These are phyloP conservation scores for Chalcis sispes DNA, from an alignment of 2,888 invertebrate species.

Conservation along the genomic window DNA sequence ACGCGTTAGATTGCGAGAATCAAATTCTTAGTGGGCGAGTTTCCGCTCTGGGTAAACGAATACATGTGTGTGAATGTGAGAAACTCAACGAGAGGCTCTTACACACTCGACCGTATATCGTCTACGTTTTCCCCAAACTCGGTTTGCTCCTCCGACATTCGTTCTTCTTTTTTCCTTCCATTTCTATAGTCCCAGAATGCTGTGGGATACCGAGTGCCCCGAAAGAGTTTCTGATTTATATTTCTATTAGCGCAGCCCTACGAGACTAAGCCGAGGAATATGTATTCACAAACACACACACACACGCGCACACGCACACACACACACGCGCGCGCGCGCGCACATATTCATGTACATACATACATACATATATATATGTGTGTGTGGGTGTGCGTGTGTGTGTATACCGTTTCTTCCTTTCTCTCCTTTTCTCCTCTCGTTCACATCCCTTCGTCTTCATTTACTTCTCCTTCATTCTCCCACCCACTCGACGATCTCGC, in stretches of 20 bases:
- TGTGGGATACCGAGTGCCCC: slow-evolving; percentile 28
- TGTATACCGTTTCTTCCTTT: neutral
- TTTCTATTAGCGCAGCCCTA: slow-evolving; percentile 42
- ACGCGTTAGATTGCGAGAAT: too few relatives aligned
- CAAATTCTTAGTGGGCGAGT: slow-evolving; percentile 37
- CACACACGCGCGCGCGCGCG: too few relatives aligned
- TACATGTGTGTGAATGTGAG: too few relatives aligned
- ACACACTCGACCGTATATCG: too few relatives aligned
- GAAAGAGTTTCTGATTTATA: slow-evolving; percentile 60
- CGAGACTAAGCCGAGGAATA: slow-evolving; percentile 4
- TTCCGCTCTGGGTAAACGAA: slow-evolving; percentile 45
- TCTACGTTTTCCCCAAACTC: neutral
- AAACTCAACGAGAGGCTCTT: too few relatives aligned
- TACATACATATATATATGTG: too few relatives aligned
- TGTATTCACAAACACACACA: too few relatives aligned
- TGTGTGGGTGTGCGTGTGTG: neutral
- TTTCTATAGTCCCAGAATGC: neutral
- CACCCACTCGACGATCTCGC: neutral
- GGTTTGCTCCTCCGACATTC: too few relatives aligned
- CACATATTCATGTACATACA: neutral
- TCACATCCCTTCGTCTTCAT: slow-evolving; percentile 15
- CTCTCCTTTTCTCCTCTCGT: neutral
- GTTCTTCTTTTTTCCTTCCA: neutral
- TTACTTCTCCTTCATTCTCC: neutral
- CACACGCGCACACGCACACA: too few relatives aligned